Conservation (phyloP, 2,888 invertebrate genomes). For the Platycnemis pennipes region DNA sequence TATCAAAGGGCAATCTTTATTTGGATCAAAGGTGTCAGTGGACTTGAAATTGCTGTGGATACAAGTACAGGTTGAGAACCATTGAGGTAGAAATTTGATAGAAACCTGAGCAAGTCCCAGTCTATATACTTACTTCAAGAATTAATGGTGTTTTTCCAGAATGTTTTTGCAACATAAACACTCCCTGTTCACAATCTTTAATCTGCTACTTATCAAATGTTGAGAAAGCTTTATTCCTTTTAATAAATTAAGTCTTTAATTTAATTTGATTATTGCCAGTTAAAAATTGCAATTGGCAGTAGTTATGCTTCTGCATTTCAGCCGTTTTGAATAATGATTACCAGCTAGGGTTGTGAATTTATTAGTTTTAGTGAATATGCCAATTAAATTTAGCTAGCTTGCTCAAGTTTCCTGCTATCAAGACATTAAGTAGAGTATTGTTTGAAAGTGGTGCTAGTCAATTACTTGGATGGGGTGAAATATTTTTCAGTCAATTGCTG, state of each 20-base stretch:
- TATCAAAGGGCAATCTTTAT: neutral
- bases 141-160: constrained; percentile 33
- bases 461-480: constrained; percentile 57
- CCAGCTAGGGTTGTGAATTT: constrained; percentile 51
- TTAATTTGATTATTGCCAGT: constrained; percentile 51
- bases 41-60: neutral
- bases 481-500: constrained; percentile 64
- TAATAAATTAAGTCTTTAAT: constrained; percentile 3
- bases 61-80: constrained; percentile 52
- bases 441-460: constrained; percentile 67
- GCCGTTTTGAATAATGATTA: constrained; percentile 50
- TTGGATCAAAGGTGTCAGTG: neutral
- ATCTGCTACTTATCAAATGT: constrained; percentile 44
- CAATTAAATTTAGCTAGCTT: constrained; percentile 56
- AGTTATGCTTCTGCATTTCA: constrained; percentile 57
- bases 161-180: constrained; percentile 57
- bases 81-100: constrained; percentile 54
- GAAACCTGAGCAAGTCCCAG: constrained; percentile 62
- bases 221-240: constrained; percentile 29
- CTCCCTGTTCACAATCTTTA: constrained; percentile 13
- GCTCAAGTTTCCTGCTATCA: constrained; percentile 66
- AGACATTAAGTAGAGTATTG: constrained; percentile 56
- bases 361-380: constrained; percentile 57
- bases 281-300: constrained; percentile 1
- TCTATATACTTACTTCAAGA: constrained; percentile 34